These are phyloP conservation scores for Cryptoprocta ferox DNA, from an alignment of 2,797 vertebrate species.

Conservation along the genomic window DNA sequence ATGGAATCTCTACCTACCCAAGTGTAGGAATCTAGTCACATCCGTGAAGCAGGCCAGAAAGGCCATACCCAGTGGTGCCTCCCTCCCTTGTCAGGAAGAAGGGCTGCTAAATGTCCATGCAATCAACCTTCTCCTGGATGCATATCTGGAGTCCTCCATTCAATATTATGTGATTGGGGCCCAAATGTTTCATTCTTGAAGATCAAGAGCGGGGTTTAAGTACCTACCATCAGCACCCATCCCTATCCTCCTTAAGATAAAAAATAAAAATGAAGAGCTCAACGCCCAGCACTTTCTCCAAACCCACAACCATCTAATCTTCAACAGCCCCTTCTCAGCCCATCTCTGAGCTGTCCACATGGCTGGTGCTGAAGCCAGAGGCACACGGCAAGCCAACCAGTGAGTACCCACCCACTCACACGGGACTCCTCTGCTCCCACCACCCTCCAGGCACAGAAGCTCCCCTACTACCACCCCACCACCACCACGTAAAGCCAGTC, in stretches of 20 bases:
- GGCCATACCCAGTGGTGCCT: neutral
- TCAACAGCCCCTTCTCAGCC: too few relatives aligned
- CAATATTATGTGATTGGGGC: neutral
- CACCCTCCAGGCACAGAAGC: neutral
- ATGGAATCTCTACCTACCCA: neutral
- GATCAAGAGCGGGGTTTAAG: neutral
- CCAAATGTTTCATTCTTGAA: neutral
- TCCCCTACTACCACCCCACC: neutral
- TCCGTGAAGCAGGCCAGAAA: slow-evolving; percentile 51
- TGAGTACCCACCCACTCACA: too few relatives aligned
- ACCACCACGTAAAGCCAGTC: neutral
- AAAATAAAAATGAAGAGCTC: neutral
- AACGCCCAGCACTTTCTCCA: neutral
- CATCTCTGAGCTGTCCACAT: neutral
- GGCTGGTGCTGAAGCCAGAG: slow-evolving; percentile 53
- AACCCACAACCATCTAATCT: neutral
- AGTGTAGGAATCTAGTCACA: neutral
- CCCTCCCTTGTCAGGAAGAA: neutral
- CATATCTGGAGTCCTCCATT: neutral
- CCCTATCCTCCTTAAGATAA: neutral
- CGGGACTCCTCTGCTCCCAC: neutral
- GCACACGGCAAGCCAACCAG: neutral
- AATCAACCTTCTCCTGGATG: neutral
- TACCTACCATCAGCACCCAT: neutral
- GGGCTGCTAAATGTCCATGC: neutral